These are phyloP conservation scores for Acipenser oxyrinchus DNA, from an alignment of 2,797 vertebrate genomes.

Conservation along the genomic window DNA sequence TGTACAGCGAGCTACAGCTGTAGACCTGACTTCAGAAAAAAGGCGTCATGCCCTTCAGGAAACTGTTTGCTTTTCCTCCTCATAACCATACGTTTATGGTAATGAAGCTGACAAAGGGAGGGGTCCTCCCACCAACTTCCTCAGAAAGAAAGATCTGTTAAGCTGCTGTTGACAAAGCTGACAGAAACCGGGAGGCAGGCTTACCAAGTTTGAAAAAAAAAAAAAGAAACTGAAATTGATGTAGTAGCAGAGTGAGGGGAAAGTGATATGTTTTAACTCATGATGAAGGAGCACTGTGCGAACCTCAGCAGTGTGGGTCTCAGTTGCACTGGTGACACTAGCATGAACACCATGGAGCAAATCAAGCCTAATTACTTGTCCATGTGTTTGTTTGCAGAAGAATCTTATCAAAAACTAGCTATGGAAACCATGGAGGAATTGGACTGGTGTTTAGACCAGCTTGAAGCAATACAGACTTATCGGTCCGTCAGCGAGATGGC, in stretches of 20 bases:
- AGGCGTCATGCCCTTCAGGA: background rate
- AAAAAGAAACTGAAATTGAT: slow-evolving; percentile 16
- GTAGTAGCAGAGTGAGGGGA: slow-evolving; percentile 14
- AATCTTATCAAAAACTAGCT: slow-evolving; percentile 92
- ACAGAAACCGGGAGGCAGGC: slow-evolving; percentile 38
- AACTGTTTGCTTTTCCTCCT: background rate
- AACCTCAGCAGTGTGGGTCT: slow-evolving; percentile 49
- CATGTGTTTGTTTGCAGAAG: slow-evolving; percentile 89
- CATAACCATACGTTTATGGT: slow-evolving; percentile 9
- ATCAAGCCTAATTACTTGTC: slow-evolving; percentile 76
- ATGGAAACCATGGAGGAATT: slow-evolving; percentile 95
- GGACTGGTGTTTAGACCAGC: slow-evolving; percentile 96
- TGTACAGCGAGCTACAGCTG: background rate
- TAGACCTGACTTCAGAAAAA: background rate
- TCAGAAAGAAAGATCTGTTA: slow-evolving; percentile 31
- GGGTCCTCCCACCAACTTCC: slow-evolving; percentile 35
- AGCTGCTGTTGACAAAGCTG: slow-evolving; percentile 36
- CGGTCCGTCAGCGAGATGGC: slow-evolving; percentile 98
- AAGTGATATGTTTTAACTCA: slow-evolving; percentile 27
- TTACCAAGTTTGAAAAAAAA: slow-evolving; percentile 17
- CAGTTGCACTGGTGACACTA: slow-evolving; percentile 37
- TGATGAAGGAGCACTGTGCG: slow-evolving; percentile 76
- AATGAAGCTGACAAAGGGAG: slow-evolving; percentile 28
- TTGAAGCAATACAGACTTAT: slow-evolving; percentile 96
- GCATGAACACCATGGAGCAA: slow-evolving; percentile 58